Evolutionary conservation across 2,113 vertebrate genomes (phyloP).

Genomic region (Loxodonta africana): DNA sequence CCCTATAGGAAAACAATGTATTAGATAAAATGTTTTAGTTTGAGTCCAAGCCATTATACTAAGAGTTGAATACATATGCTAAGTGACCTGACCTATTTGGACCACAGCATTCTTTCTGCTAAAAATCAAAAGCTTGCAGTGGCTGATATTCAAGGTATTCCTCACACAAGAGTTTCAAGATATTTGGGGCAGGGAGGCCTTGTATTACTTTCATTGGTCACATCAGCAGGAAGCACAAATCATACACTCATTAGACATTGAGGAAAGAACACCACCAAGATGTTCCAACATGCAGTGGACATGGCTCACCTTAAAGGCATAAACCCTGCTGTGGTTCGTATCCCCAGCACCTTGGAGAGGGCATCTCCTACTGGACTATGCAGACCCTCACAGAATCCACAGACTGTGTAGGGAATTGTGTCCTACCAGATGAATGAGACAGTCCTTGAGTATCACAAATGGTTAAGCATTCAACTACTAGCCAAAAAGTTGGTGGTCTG

Average conservation of each 20-base stretch:
- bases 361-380: too few relatives aligned
- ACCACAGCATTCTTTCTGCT: neutral
- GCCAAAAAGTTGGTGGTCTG: too few relatives aligned
- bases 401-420: neutral
- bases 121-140: neutral
- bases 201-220: neutral
- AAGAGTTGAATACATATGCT: neutral
- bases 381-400: neutral
- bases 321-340: fast-evolving
- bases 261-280: neutral
- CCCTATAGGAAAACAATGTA: neutral
- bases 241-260: neutral
- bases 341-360: neutral
- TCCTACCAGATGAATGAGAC: neutral
- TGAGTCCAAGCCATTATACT: neutral
- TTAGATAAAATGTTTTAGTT: neutral
- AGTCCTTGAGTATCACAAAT: neutral
- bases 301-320: neutral
- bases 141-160: neutral
- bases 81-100: neutral
- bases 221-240: neutral
- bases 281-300: neutral
- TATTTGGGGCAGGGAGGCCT: neutral
- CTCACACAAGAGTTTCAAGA: neutral
- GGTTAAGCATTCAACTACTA: too few relatives aligned